Evolutionary conservation across 1,140 invertebrate species (phyloP), one percentile per base, ranked within the genome.

Genomic region (Drosophila aff.): DNA sequence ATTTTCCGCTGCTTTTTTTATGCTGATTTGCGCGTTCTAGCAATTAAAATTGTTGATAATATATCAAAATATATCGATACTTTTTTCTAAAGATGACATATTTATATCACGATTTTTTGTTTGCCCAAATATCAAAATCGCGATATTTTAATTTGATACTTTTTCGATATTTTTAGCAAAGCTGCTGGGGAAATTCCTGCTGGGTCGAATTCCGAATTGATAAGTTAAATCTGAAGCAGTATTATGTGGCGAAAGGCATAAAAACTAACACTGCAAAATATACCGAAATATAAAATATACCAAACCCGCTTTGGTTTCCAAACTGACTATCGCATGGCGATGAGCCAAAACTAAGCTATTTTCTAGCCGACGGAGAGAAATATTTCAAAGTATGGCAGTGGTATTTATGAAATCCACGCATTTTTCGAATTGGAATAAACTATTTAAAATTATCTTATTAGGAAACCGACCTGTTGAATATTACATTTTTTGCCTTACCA

Each of bases 21-120:
- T 57, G 41, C 81, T 64, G 64, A 64, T 82, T 82, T 79, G 80
- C 75, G 81, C 81, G 75, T 82, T 76, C 68, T 68, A 77, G 13
- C 36, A 38, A 38, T 38, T 38, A 38, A 33, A 13, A 33, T 33
- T 33, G 31, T 33, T 33, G 31, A 33, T 33, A 33, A 33, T 33
- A 33, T 33, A 43, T 40, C 13, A 40, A 31, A 31, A 6, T 15
- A 40, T 15, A 40, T 40, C 38, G 38, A 40, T 40, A 15, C 4
- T 15, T 15, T 16, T 40, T 40, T 33, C 31, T 33, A 11, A 10
- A 4, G 31, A 33, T 33, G 31, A 10, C 11, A 33, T 2, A 9
- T 26, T 26, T 31, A 9, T 31, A 9, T 31, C 31, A 31, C 31
- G 31, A 31, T 9, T 31, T 31, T 31, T 31, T 2, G 31, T 31